Conservation (phyloP, 2,888 invertebrate species). For the Drosophila vallismaia region DNA sequence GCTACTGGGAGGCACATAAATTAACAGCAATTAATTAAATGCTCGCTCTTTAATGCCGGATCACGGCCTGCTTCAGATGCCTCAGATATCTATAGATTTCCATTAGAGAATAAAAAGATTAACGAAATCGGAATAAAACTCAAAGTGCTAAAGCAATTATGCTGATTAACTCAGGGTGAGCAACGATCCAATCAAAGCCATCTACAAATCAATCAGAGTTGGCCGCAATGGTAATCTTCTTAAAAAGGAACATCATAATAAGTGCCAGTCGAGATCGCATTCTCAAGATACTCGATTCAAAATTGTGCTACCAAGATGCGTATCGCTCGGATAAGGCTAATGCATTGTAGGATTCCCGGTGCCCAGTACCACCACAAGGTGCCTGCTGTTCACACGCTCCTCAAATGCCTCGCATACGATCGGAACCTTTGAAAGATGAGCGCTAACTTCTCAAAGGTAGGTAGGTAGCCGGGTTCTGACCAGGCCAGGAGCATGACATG, state of each 20-base stretch:
- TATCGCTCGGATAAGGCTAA: slow-evolving; percentile 52
- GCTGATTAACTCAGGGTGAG: slow-evolving; percentile 69
- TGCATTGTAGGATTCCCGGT: slow-evolving; percentile 18
- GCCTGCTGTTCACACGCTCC: slow-evolving; percentile 74
- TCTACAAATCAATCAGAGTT: slow-evolving; percentile 70
- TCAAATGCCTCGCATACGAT: slow-evolving; percentile 54
- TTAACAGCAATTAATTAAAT: slow-evolving; percentile 70
- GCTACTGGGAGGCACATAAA: slow-evolving; percentile 51
- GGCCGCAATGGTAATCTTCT: slow-evolving; percentile 48
- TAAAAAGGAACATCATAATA: slow-evolving; percentile 58
- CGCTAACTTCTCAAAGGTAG: slow-evolving; percentile 5
- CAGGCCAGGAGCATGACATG: slow-evolving; percentile 62
- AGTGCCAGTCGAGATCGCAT: slow-evolving; percentile 55
- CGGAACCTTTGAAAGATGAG: slow-evolving; percentile 58
- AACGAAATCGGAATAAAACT: slow-evolving; percentile 28
- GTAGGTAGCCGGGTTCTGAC: slow-evolving; percentile 11
- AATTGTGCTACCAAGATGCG: slow-evolving; percentile 62
- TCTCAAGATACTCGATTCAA: slow-evolving; percentile 32
- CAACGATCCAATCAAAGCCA: slow-evolving; percentile 79
- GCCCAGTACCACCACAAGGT: slow-evolving; percentile 44
- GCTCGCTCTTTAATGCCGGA: slow-evolving; percentile 38
- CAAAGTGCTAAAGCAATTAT: slow-evolving; percentile 65
- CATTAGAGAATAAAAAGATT: slow-evolving; percentile 34
- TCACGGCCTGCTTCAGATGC: slow-evolving; percentile 20
- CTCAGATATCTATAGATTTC: slow-evolving; percentile 8